A percentile compares a stretch with the other conserved stretches of the same genome.
Evolutionary conservation across 2,888 invertebrate genomes (phyloP).

Genomic region (Mycalesis mineus): DNA sequence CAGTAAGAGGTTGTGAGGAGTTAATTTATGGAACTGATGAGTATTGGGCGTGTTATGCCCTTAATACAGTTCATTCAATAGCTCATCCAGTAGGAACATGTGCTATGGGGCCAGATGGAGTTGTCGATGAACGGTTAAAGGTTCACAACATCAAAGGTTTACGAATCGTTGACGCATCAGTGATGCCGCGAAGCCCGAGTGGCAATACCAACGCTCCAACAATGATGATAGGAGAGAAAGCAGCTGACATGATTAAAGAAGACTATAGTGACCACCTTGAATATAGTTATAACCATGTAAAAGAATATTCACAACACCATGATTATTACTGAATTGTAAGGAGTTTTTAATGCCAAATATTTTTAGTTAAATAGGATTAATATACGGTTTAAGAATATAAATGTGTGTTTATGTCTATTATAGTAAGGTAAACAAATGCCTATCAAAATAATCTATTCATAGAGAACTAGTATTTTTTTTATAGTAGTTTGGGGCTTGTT

Average conservation of each 20-base stretch:
- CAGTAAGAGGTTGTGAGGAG: constrained; percentile 73
- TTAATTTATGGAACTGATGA: constrained; percentile 70
- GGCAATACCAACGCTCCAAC: constrained; percentile 63
- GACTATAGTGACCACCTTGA: constrained; percentile 31
- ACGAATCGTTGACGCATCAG: constrained; percentile 59
- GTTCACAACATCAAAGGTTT: constrained; percentile 52
- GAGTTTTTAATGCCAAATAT: neutral
- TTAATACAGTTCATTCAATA: constrained; percentile 75
- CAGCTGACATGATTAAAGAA: constrained; percentile 62
- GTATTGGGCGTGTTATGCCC: constrained; percentile 81
- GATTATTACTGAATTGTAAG: neutral
- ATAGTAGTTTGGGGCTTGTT: no score
- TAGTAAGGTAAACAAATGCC: no score
- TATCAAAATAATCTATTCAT: no score
- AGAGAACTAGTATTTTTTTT: no score
- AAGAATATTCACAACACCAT: neutral
- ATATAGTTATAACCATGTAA: neutral
- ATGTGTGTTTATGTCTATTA: no score
- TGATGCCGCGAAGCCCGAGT: constrained; percentile 60
- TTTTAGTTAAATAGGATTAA: neutral
- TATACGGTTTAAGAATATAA: no score
- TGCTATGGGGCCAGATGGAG: constrained; percentile 56
- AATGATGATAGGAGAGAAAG: constrained; percentile 69
- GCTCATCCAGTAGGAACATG: constrained; percentile 78
- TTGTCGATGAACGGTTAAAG: constrained; percentile 54